Percentiles rank a stretch among this genome's conserved stretches.
phyloP scores from a whole-genome alignment of 2,888 invertebrate genomes.

The Himalopsyche kuldschensis region DNA sequence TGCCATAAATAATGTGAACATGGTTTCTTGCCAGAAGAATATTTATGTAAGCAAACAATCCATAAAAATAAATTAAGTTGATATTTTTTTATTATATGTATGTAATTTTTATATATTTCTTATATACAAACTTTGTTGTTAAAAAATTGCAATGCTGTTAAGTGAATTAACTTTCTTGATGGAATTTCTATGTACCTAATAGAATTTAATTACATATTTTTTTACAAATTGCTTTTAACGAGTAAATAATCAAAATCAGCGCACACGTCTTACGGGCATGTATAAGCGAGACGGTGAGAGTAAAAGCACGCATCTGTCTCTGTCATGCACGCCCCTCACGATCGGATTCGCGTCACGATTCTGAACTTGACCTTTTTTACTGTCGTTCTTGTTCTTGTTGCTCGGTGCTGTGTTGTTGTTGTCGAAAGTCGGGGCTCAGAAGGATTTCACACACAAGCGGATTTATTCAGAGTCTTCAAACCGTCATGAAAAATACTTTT shows the following conservation, averaged over 20 bases:
- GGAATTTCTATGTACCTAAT: too few relatives aligned
- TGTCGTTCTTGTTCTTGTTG: not conserved
- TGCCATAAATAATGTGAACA: too few relatives aligned
- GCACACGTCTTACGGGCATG: slow-evolving; percentile 1
- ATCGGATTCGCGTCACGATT: slow-evolving; percentile 29
- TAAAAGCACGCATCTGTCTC: not conserved
- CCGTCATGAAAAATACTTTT: not conserved
- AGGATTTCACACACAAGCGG: not conserved
- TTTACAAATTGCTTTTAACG: not conserved
- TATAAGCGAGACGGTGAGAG: not conserved
- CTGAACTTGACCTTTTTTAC: slow-evolving; percentile 33
- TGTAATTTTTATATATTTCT: too few relatives aligned
- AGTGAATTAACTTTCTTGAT: too few relatives aligned
- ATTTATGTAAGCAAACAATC: too few relatives aligned
- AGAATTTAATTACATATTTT: too few relatives aligned
- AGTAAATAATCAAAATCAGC: slow-evolving; percentile 7
- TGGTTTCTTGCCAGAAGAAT: too few relatives aligned
- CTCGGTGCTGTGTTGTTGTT: slow-evolving; percentile 9
- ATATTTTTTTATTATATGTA: too few relatives aligned
- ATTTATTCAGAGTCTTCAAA: not conserved
- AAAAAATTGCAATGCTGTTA: too few relatives aligned
- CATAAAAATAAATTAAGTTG: too few relatives aligned
- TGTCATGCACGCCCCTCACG: slow-evolving; percentile 15
- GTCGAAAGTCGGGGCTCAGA: not conserved
- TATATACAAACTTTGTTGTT: too few relatives aligned